A percentile compares a stretch with the other conserved stretches of the same genome.
phyloP scores from a whole-genome alignment of 2,888 invertebrate species.

The Belgica antarctica region DNA sequence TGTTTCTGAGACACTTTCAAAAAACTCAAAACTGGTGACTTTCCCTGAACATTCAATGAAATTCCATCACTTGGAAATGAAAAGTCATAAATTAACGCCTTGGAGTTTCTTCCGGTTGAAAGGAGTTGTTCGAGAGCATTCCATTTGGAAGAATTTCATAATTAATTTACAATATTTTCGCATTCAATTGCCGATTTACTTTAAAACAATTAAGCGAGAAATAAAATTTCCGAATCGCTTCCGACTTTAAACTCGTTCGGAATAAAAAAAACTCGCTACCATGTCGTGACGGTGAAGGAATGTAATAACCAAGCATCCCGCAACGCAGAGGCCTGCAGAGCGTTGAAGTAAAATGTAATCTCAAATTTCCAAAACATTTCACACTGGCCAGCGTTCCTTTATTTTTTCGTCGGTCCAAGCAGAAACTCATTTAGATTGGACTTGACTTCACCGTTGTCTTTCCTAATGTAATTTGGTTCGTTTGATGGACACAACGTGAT shows the following conservation, averaged over 20 bases:
- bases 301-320: not conserved
- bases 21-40: too few relatives aligned
- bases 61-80: too few relatives aligned
- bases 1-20: too few relatives aligned
- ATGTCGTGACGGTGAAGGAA: not conserved
- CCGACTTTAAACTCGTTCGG: not conserved
- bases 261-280: too few relatives aligned
- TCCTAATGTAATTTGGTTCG: not conserved
- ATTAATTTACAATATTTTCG: slow-evolving; percentile 10
- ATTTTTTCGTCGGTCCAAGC: not conserved
- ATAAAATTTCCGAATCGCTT: not conserved
- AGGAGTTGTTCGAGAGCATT: not conserved
- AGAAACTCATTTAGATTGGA: not conserved
- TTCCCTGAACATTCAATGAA: too few relatives aligned
- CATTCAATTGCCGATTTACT: not conserved
- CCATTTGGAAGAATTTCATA: not conserved
- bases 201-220: not conserved
- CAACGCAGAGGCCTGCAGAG: not conserved
- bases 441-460: not conserved
- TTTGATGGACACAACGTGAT: slow-evolving; percentile 36
- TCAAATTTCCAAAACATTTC: slow-evolving; percentile 36
- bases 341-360: not conserved
- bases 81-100: too few relatives aligned
- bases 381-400: slow-evolving; percentile 3
- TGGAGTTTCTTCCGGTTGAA: too few relatives aligned